Base-by-base conservation (phyloP, 2,888 invertebrate species). In the Girardia tigrina region DNA sequence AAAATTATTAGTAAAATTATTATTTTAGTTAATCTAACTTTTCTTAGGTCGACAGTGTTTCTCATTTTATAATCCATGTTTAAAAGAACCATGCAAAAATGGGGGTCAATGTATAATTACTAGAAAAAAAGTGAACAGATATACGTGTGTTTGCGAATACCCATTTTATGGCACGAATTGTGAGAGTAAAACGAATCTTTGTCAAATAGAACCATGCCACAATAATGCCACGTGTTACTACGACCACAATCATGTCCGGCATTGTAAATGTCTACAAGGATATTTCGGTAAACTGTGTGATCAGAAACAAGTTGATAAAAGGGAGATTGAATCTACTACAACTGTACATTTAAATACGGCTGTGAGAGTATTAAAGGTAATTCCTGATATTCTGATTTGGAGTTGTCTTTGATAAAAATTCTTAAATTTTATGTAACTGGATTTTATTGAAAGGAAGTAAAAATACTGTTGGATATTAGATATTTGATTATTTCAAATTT, bases 141-240 rank as follows among this genome's bases (percentile, higher is more conserved):
- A 20, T 56, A n/a, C 20, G 4, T 56, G 56, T n/a, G 2, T 6
- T n/a, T 56, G 56, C n/a, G 23, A 56, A 20, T 23, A 4, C 6
- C 4, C 4, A 4, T 56, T 56, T 56, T 16, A 56, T n/a, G 56
- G 56, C 23, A 8, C 56, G 2, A 12, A 12, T 6, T 56, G 56
- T 56, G 56, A 56, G n/a, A 4, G 23, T 20, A 56, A n/a, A 12
- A 12, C 8, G 8, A 12, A 12, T 36, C n/a, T 56, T 4, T 56
- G 56, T 16, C 20, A 56, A 56, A 8, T 56, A 16, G 56, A 12
- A 56, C 56, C 56, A 20, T 56, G 56, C n/a, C 56, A 56, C 23
- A 56, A 56, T 56, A 56, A 56, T n/a, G 56, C 56, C n/a, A 56
- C 56, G 4, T 56, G 56, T 16, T n/a, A 56, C n/a, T 56, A 56